Evolutionary conservation across 2,888 invertebrate genomes (phyloP), one percentile per base, ranked within the genome.

Genomic region (Netelia melanura): DNA sequence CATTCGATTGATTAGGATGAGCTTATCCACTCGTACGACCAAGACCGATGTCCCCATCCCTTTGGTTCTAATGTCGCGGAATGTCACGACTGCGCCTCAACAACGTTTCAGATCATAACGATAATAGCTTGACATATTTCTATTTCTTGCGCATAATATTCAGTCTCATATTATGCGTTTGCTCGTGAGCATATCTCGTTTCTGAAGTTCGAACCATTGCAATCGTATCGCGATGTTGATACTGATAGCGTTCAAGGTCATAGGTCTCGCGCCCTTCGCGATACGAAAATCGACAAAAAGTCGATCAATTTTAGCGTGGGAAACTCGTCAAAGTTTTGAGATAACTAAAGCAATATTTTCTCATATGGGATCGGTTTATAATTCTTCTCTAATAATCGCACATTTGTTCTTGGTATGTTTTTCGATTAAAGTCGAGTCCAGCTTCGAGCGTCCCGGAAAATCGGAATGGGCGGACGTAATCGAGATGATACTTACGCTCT

Each of bases 291-390:
- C 70, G 8, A 3, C 25, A 0, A 9, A 38, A 52, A 58, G 8
- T 6, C 38, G 38, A 58, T 52, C 17, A 10, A 62, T 43, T 1
- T 43, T n/a, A 48, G 44, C 30, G 17, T 38, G 48, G 21, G 1
- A 25, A 48, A 2, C 6, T 14, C 14, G 23, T n/a, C 54, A 54
- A 65, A 21, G 56, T 25, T 23, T 5, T 30, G 11, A 11, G 2
- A 10, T 8, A 3, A 11, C 70, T 1, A 14, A 25, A 52, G 84
- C 88, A 43, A 52, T 43, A 1, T n/a, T 23, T 5, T 84, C 83
- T 0, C 62, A 76, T 71, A 2, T 75, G 0, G 86, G 85, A 1
- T 61, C 65, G 3, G 1, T 72, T 25, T 90, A 89, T 52, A 89
- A 89, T n/a, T 11, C 81, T 5, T 2, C 43, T n/a, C 10, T 86